Conservation (phyloP, 2,797 vertebrate species). For the Sciaenops ocellatus region DNA sequence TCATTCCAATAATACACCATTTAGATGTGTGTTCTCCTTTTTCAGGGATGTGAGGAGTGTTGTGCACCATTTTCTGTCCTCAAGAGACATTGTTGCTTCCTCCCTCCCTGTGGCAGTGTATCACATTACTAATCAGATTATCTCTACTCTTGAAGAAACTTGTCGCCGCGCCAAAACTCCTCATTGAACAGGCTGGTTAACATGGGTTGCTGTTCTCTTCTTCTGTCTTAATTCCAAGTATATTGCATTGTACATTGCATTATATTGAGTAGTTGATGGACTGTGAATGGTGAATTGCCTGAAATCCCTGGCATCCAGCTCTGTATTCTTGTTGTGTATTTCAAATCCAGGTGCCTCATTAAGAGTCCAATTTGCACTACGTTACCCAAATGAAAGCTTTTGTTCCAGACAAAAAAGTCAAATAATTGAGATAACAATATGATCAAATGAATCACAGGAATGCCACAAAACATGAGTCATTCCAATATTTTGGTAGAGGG, state of each 20-base stretch:
- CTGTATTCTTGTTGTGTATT: not conserved
- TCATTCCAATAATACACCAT: conserved; percentile 30
- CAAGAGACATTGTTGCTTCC: conserved; percentile 27
- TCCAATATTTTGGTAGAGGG: not conserved
- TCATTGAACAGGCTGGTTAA: conserved; percentile 35
- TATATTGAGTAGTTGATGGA: conserved; percentile 26
- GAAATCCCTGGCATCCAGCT: conserved; percentile 26
- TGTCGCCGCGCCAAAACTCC: conserved; percentile 6
- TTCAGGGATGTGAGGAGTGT: conserved; percentile 42
- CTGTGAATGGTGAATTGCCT: conserved; percentile 5
- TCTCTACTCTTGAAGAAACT: conserved; percentile 57
- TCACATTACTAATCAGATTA: conserved; percentile 75
- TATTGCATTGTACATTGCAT: not conserved
- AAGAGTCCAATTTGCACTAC: conserved; percentile 11
- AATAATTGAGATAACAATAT: not conserved
- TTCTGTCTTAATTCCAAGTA: conserved; percentile 44
- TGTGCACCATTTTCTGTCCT: conserved; percentile 45
- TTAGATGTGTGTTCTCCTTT: conserved; percentile 41
- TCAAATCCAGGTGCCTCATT: conserved; percentile 23
- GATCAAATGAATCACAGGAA: not conserved
- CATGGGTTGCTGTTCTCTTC: conserved; percentile 5
- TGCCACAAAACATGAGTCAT: not conserved
- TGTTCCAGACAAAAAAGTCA: not conserved
- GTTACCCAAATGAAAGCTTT: conserved; percentile 3
- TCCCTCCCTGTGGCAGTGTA: conserved; percentile 44